Evolutionary conservation across 1,140 invertebrate genomes (phyloP), one percentile per base, ranked within the genome.

Genomic region (Hirudo medicinalis): DNA sequence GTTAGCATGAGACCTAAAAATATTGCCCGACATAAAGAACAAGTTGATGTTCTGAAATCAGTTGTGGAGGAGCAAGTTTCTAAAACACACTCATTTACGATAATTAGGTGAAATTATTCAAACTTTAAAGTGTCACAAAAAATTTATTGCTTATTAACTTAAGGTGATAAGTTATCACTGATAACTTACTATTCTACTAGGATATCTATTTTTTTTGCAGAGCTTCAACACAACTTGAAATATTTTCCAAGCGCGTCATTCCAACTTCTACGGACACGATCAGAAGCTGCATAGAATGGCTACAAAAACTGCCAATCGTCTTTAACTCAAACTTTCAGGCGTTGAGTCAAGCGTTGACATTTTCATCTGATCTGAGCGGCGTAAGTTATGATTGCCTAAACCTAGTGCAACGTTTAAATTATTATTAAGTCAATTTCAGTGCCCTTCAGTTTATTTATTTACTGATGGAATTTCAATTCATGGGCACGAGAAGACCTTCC

Each of bases 371-470:
- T 17, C 13, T 49, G 43, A 49, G 43, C 43, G 15, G 11, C 43
- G 57, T 25, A 63, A 63, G 8, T 25, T 36, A 36, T 36, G 32
- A 36, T 36, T 63, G 57, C 9, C 22, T 63, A 63, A 32, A 63
- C 22, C 19, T 11, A 63, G 2, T 63, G 57, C 20, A 63, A 63
- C 29, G 8, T 63, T 22, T 19, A 22, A n/a, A 63, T 63, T 63
- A 25, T 22, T 63, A 13, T 63, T 63, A 25, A 63, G 11, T 63
- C 15, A 25, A 22, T 32, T 63, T 8, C 29, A 63, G 57, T 25
- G 22, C 57, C 57, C 22, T 22, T 63, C 57, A 32, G 57, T 63
- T 63, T 63, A 63, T 63, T 63, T 63, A 20, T 63, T 63, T 32
- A 63, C 57, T 25, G 57, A 63, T n/a, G 57, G 57, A 22, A n/a